Conservation (phyloP, 2,113 vertebrate species). For the Petaurus breviceps region DNA sequence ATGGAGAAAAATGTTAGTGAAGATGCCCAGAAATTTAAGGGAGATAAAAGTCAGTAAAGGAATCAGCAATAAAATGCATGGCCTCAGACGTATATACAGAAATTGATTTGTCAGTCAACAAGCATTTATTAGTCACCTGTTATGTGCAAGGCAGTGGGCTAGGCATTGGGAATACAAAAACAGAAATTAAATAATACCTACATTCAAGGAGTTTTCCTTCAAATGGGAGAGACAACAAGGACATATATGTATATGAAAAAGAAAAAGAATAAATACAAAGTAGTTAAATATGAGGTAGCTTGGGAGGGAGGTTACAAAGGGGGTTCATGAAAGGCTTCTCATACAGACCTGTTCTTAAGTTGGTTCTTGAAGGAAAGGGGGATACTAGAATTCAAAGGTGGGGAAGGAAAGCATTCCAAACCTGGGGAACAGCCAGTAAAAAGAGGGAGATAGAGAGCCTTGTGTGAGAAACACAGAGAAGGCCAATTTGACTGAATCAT, state of each 20-base stretch:
- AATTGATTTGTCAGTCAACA: background rate
- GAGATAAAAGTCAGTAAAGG: background rate
- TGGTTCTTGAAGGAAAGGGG: background rate
- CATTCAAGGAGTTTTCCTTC: background rate
- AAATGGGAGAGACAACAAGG: background rate
- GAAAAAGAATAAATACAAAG: background rate
- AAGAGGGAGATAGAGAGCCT: background rate
- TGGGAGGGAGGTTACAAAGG: background rate
- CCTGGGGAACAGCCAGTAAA: background rate
- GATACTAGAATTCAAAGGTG: background rate
- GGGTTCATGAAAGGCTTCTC: no score
- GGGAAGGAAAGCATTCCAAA: background rate
- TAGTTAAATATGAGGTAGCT: background rate
- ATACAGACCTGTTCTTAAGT: background rate
- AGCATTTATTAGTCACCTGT: background rate
- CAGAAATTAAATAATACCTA: background rate
- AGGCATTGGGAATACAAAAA: background rate
- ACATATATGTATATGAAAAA: background rate
- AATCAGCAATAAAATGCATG: background rate
- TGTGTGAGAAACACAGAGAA: background rate
- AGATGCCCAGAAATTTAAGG: background rate
- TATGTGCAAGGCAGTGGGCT: background rate
- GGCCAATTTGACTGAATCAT: background rate
- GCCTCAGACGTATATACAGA: background rate
- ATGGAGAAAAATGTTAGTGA: background rate